Evolutionary conservation across 2,888 invertebrate genomes (phyloP).

Genomic region (Hemithea aestivaria): DNA sequence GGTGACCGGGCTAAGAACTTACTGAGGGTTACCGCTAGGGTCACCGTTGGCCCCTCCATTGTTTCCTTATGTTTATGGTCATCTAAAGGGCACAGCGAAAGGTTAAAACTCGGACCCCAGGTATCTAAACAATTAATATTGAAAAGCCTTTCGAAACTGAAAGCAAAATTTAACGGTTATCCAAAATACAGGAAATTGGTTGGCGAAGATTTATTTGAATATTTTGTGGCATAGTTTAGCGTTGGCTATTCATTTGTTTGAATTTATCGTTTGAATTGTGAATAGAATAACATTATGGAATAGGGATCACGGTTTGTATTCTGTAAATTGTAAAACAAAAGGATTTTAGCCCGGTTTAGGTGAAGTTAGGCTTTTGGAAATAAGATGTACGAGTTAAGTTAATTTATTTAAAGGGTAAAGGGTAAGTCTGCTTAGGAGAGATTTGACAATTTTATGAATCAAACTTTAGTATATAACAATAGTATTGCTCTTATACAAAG

Average conservation of each 20-base stretch:
- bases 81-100: slow-evolving; percentile 67
- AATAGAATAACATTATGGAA: slow-evolving; percentile 39
- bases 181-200: slow-evolving; percentile 46
- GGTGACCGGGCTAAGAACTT: slow-evolving; percentile 65
- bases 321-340: slow-evolving; percentile 24
- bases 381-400: too few species aligned
- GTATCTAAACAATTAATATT: slow-evolving; percentile 63
- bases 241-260: slow-evolving; percentile 37
- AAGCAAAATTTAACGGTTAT: slow-evolving; percentile 35
- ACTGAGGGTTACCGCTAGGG: slow-evolving; percentile 60
- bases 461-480: too few species aligned
- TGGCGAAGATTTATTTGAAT: slow-evolving; percentile 46
- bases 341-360: slow-evolving; percentile 2
- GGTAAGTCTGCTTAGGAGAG: too few species aligned
- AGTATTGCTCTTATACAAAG: too few species aligned
- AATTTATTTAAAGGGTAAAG: too few species aligned
- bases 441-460: too few species aligned
- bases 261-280: slow-evolving; percentile 35
- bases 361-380: too few species aligned
- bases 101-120: slow-evolving; percentile 54
- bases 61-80: slow-evolving; percentile 76
- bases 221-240: slow-evolving; percentile 38
- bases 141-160: slow-evolving; percentile 36
- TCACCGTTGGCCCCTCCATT: slow-evolving; percentile 69
- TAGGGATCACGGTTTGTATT: slow-evolving; percentile 24